These are phyloP conservation scores for Drosophila punjabiensis DNA, from an alignment of 1,140 invertebrate species.

Conservation along the genomic window DNA sequence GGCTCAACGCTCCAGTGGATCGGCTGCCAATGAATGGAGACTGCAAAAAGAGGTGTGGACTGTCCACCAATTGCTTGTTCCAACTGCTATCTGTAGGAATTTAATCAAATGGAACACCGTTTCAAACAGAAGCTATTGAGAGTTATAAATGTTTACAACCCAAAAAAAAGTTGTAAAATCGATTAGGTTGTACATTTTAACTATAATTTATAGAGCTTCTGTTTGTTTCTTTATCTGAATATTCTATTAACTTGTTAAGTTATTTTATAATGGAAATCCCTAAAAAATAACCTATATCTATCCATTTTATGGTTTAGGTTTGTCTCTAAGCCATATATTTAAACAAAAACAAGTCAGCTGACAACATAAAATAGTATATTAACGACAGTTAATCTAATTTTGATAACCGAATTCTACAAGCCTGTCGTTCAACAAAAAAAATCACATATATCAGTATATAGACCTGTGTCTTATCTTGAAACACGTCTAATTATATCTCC, in stretches of 20 bases:
- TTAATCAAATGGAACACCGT: conserved; percentile 11
- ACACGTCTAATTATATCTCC: conserved; percentile 4
- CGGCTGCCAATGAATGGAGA: not conserved
- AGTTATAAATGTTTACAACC: conserved; percentile 5
- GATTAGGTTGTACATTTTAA: not conserved
- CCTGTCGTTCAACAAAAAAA: not conserved
- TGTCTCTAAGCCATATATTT: not conserved
- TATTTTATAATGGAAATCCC: not conserved
- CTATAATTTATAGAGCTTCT: not conserved
- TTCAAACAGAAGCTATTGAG: not conserved
- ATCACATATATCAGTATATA: not conserved
- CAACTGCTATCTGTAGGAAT: not conserved
- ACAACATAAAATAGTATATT: conserved; percentile 8
- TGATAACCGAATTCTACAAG: conserved; percentile 15
- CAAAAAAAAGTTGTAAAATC: not conserved
- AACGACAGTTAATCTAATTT: conserved; percentile 12
- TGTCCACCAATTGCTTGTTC: conserved; percentile 11
- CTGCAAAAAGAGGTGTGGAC: conserved; percentile 28
- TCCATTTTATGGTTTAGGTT: too few relatives aligned
- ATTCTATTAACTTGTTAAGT: not conserved
- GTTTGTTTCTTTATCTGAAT: not conserved
- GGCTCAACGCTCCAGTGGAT: conserved; percentile 35
- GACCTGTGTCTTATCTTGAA: conserved; percentile 1
- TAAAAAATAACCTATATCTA: not conserved
- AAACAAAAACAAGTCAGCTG: not conserved